Conservation (phyloP, 2,113 vertebrate genomes). For the Columba livia region DNA sequence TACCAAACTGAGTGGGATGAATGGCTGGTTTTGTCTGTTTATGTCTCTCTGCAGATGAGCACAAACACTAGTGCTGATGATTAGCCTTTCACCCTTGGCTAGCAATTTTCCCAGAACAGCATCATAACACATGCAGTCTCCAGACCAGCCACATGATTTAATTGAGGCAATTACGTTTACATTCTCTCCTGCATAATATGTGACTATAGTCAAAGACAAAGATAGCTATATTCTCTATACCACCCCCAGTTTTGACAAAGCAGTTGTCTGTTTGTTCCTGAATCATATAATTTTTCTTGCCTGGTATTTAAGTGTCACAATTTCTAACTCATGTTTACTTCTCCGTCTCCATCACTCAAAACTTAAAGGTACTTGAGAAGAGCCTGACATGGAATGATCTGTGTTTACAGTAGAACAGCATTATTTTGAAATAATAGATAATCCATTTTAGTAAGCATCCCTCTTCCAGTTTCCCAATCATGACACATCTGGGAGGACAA, state of each 20-base stretch:
- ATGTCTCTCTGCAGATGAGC: background rate
- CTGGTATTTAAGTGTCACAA: background rate
- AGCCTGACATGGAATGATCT: background rate
- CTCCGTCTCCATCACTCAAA: background rate
- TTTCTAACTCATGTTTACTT: background rate
- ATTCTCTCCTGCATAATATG: background rate
- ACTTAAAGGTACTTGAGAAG: background rate
- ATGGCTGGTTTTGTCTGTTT: background rate
- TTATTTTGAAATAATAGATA: background rate
- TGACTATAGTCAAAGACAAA: background rate
- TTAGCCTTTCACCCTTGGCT: background rate
- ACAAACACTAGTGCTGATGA: background rate
- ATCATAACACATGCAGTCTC: background rate
- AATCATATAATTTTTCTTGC: background rate
- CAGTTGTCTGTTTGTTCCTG: background rate
- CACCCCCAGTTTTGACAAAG: background rate
- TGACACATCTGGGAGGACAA: slow-evolving; percentile 27
- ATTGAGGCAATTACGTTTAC: background rate
- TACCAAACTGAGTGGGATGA: background rate
- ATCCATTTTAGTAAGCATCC: background rate
- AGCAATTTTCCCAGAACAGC: background rate
- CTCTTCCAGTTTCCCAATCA: background rate
- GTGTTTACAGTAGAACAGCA: background rate
- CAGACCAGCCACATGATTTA: background rate
- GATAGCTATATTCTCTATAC: background rate